phyloP scores from a whole-genome alignment of 2,797 vertebrate genomes.

The Fratercula arctica region DNA sequence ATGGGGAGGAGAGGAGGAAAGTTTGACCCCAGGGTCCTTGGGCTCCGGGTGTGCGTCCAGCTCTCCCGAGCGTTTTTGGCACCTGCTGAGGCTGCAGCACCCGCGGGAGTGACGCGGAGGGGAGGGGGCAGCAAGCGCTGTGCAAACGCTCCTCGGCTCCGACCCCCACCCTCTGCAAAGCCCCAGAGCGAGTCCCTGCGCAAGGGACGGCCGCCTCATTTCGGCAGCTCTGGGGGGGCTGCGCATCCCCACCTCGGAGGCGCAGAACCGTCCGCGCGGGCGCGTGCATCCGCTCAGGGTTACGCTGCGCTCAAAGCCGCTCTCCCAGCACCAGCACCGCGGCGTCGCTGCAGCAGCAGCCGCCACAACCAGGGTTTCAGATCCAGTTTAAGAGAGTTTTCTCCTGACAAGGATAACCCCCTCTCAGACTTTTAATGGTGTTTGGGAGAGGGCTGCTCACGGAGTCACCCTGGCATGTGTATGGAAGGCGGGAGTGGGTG shows the following conservation, averaged over 20 bases:
- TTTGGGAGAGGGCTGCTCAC: background rate
- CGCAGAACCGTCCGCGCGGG: background rate
- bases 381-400: background rate
- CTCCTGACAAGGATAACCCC: background rate
- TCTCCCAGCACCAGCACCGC: background rate
- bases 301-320: background rate
- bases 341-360: background rate
- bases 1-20: rapidly evolving
- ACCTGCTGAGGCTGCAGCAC: background rate
- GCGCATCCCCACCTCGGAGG: background rate
- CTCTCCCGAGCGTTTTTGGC: background rate
- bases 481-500: background rate
- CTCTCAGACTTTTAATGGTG: background rate
- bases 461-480: rapidly evolving
- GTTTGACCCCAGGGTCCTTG: rapidly evolving
- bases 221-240: background rate
- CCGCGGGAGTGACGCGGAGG: rapidly evolving
- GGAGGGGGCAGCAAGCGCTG: background rate
- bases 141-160: background rate
- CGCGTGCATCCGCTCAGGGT: rapidly evolving
- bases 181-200: background rate
- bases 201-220: background rate
- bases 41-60: rapidly evolving
- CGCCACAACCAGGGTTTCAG: background rate
- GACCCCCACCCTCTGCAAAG: background rate